Percentiles rank a stretch among this genome's conserved stretches.
Evolutionary conservation across 2,888 invertebrate species (phyloP).

Genomic region (Hemaris fuciformis): DNA sequence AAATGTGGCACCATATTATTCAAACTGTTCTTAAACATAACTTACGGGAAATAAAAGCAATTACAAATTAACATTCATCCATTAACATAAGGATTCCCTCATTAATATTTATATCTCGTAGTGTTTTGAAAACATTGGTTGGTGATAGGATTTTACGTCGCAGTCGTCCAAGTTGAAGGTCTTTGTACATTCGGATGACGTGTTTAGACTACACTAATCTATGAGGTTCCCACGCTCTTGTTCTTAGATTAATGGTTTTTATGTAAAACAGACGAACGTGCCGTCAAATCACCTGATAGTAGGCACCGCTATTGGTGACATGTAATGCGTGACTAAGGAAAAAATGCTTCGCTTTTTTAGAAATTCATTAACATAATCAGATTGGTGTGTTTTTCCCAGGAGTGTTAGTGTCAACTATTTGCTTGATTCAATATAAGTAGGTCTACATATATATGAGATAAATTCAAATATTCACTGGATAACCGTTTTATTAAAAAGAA

Average conservation of each 20-base stretch:
- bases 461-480: no score
- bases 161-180: neutral
- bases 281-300: neutral
- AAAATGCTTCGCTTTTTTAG: no score
- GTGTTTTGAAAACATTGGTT: slow-evolving; percentile 4
- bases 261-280: neutral
- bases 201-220: neutral
- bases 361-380: no score
- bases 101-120: neutral
- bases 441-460: no score
- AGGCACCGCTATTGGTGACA: neutral
- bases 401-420: no score
- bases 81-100: neutral
- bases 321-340: neutral
- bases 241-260: neutral
- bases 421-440: no score
- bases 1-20: no score
- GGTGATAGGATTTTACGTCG: neutral
- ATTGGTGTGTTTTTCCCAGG: no score
- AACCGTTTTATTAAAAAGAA: no score
- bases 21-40: neutral
- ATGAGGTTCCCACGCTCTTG: slow-evolving; percentile 8
- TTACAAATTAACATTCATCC: neutral
- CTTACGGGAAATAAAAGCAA: neutral
- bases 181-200: neutral